A percentile compares a stretch with the other conserved stretches of the same genome.
Conservation (phyloP, 2,797 vertebrate species). For the Enoplosus armatus region DNA sequence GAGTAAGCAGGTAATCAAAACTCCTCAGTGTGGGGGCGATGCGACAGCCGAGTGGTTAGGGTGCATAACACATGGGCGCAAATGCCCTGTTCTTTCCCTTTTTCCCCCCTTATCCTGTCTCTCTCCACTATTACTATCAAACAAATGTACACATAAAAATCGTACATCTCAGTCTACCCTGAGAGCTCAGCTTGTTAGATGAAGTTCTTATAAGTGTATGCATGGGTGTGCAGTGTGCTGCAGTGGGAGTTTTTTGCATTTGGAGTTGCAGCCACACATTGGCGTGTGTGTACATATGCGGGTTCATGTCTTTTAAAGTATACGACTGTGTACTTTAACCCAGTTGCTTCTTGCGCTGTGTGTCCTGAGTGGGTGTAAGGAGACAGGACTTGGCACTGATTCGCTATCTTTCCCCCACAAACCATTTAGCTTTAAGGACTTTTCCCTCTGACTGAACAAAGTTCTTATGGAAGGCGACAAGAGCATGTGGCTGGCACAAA, state of each 20-base stretch:
- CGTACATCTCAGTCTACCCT: too few species aligned
- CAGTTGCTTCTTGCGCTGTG: neutral
- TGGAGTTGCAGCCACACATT: neutral
- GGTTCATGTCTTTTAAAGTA: conserved; percentile 7
- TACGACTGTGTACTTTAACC: neutral
- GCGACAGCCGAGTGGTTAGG: too few species aligned
- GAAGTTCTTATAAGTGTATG: neutral
- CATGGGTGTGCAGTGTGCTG: neutral
- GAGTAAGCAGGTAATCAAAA: conserved; percentile 36
- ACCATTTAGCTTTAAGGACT: conserved; percentile 76
- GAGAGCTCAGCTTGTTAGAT: conserved; percentile 29
- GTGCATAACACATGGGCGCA: too few species aligned
- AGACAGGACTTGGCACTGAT: conserved; percentile 61
- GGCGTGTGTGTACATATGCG: neutral
- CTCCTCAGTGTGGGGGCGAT: too few species aligned
- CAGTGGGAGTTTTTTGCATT: neutral
- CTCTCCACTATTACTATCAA: too few species aligned
- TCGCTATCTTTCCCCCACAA: conserved; percentile 61
- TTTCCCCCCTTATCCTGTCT: too few species aligned
- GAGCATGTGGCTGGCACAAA: conserved; percentile 75
- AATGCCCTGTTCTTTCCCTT: too few species aligned
- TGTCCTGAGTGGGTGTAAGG: conserved; percentile 45
- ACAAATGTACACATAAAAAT: too few species aligned
- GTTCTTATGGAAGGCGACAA: conserved; percentile 81
- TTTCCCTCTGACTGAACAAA: conserved; percentile 81